Base-by-base conservation (phyloP, 2,113 vertebrate species). In the Tinamus guttatus region DNA sequence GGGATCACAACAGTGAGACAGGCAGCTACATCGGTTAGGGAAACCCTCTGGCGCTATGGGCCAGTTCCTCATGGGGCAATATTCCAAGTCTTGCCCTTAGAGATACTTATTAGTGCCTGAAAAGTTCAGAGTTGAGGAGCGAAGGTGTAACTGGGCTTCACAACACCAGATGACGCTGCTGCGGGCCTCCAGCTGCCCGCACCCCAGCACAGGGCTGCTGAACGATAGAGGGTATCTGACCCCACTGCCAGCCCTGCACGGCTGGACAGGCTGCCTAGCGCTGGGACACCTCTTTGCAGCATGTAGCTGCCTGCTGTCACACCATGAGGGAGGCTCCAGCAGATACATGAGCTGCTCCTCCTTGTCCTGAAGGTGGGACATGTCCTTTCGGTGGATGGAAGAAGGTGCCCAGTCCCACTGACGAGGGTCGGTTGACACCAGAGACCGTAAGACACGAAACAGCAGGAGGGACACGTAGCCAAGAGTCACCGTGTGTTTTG, bases 361-460 rank as follows among this genome's bases (percentile, higher is more conserved):
- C 67, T 21, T 32, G 11, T 18, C 52, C 52, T 30, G 25, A 76
- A 9, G 28, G 13, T 0, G 7, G 83, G 45, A 54, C 32, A 83
- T 9, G 32, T 77, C 51, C 49, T 62, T 45, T 90, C 63, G 51
- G 13, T 27, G 85, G 63, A 67, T 38, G 32, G 43, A 51, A 71
- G 20, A 64, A 3, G 8, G 13, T 64, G 24, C 54, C 73, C 5
- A 2, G 58, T 6, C 21, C 51, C 28, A 28, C 1, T 1, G 0
- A 1, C 13, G 16, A 59, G 10, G 10, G 18, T 59, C 64, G 27
- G 24, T 13, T 74, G 69, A 80, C 32, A 70, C 19, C 56, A 86
- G 27, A 59, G 18, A 40, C 30, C 9, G 0, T 3, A 62, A 40
- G 28, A 52, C 2, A 52, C 6, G 52, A 41, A 60, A 27, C 64